These are phyloP conservation scores for Heliangelus exortis DNA, from an alignment of 2,797 vertebrate species.

Conservation along the genomic window DNA sequence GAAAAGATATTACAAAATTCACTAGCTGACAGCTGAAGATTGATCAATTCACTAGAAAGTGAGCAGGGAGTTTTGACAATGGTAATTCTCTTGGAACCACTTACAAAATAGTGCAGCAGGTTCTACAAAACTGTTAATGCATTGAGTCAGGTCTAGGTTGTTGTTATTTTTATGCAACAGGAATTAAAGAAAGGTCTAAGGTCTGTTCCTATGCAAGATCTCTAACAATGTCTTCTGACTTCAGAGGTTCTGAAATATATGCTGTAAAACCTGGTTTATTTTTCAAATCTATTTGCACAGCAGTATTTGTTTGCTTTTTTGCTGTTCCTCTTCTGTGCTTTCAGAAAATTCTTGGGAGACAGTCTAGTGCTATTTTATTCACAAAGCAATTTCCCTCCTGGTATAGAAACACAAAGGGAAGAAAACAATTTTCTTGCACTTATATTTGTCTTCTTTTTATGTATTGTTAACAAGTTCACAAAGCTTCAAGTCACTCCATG, in stretches of 20 bases:
- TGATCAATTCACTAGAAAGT: not conserved
- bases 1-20: not conserved
- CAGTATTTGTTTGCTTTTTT: not conserved
- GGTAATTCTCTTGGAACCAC: not conserved
- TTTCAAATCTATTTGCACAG: not conserved
- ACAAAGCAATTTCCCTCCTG: not conserved
- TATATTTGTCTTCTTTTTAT: not conserved
- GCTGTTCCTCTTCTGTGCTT: not conserved
- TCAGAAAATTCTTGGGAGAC: not conserved
- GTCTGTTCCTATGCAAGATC: not conserved
- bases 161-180: not conserved
- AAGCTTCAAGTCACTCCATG: not conserved
- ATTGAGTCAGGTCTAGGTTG: not conserved
- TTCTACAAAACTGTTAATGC: not conserved
- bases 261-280: not conserved
- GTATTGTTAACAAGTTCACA: not conserved
- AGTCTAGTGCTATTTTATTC: not conserved
- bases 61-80: not conserved
- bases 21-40: not conserved
- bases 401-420: not conserved
- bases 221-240: not conserved
- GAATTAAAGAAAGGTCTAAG: not conserved
- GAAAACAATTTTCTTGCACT: not conserved
- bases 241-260: not conserved
- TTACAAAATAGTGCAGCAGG: not conserved